phyloP scores from a whole-genome alignment of 2,797 vertebrate species.

The Bradypodion pumilum region DNA sequence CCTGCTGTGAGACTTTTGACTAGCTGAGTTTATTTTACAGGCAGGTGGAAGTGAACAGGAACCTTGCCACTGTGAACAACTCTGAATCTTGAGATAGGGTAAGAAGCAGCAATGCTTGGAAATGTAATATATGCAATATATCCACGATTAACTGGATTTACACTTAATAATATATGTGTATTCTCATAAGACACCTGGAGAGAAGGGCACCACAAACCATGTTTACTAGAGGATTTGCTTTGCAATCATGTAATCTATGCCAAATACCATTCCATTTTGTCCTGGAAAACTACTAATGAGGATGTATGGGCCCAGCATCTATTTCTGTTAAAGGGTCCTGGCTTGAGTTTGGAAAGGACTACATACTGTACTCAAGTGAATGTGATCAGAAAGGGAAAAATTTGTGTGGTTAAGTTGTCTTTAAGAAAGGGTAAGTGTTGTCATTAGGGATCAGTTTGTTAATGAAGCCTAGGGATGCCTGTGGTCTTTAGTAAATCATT shows the following conservation, averaged over 20 bases:
- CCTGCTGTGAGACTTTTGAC: not conserved
- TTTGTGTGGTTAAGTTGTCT: not conserved
- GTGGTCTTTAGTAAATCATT: no score
- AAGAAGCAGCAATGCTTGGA: not conserved
- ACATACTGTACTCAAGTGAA: not conserved
- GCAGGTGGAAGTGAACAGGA: not conserved
- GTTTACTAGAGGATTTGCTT: not conserved
- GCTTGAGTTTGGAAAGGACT: not conserved
- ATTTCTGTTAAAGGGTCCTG: not conserved
- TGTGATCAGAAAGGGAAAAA: not conserved
- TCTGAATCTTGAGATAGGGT: conserved; percentile 18
- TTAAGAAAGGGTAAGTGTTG: not conserved
- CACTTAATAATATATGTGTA: not conserved
- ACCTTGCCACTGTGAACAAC: not conserved
- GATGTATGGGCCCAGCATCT: not conserved
- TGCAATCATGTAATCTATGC: not conserved
- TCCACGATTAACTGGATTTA: not conserved
- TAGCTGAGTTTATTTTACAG: conserved; percentile 11
- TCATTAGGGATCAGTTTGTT: not conserved
- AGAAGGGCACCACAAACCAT: not conserved
- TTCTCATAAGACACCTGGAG: not conserved
- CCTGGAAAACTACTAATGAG: not conserved
- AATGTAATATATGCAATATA: not conserved
- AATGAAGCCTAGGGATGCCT: not conserved
- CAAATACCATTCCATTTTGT: not conserved